A percentile compares a stretch with the other conserved stretches of the same genome.
Conservation (phyloP, 2,888 invertebrate species). For the Horisme vitalbata region DNA sequence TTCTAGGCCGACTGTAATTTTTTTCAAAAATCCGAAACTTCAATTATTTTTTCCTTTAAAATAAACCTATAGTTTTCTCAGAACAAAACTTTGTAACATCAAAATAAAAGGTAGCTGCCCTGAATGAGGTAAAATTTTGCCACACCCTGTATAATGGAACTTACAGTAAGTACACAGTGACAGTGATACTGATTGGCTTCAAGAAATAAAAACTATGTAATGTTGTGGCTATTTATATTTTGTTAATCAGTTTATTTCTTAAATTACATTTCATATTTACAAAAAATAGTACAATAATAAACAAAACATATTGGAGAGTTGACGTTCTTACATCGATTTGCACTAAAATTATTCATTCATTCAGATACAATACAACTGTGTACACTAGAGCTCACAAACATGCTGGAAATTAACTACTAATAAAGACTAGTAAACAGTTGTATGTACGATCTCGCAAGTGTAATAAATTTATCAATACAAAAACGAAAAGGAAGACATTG, state of each 20-base stretch:
- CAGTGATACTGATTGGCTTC: slow-evolving; percentile 23
- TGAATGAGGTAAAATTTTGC: too few species aligned
- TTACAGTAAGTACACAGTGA: too few species aligned
- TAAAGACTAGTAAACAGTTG: slow-evolving; percentile 53
- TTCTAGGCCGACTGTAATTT: too few species aligned
- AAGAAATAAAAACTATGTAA: slow-evolving; percentile 47
- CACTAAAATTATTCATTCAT: slow-evolving; percentile 44
- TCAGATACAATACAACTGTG: slow-evolving; percentile 54
- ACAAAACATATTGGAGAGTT: slow-evolving; percentile 75
- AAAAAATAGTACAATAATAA: slow-evolving; percentile 71
- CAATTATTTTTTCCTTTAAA: too few species aligned
- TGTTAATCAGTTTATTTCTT: slow-evolving; percentile 77
- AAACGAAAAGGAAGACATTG: slow-evolving; percentile 62
- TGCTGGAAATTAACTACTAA: slow-evolving; percentile 39
- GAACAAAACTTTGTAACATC: too few species aligned
- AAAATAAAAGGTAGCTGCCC: too few species aligned
- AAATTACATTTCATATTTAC: slow-evolving; percentile 72
- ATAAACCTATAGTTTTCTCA: too few species aligned
- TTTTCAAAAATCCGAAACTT: too few species aligned
- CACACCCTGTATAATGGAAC: too few species aligned
- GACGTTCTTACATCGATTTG: slow-evolving; percentile 41
- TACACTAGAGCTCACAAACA: slow-evolving; percentile 51
- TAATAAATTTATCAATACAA: slow-evolving; percentile 35
- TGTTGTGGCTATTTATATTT: slow-evolving; percentile 73
- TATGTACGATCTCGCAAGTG: slow-evolving; percentile 28